These are phyloP conservation scores for Tridacna gigas DNA, from an alignment of 2,888 invertebrate genomes.

Conservation along the genomic window DNA sequence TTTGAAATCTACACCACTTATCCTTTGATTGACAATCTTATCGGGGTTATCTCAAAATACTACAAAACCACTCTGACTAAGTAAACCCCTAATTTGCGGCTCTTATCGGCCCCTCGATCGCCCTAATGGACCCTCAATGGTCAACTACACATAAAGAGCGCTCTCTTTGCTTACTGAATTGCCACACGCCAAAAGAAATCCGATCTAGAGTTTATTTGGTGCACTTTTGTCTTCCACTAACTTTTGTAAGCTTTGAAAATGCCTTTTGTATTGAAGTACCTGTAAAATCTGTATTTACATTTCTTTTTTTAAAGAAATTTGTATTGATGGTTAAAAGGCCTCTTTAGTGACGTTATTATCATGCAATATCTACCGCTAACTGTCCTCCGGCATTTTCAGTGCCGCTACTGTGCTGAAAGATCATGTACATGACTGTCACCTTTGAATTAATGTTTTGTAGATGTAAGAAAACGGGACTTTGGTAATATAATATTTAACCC, in stretches of 20 bases:
- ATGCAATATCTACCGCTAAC: too few relatives aligned
- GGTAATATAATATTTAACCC: too few relatives aligned
- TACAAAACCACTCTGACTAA: constrained; percentile 39
- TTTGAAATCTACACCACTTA: constrained; percentile 45
- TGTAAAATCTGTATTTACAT: too few relatives aligned
- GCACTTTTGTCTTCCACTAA: background rate
- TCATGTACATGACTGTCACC: too few relatives aligned
- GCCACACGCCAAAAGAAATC: constrained; percentile 60
- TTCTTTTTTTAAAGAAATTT: too few relatives aligned
- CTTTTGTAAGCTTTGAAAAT: too few relatives aligned
- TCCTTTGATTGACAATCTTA: constrained; percentile 43
- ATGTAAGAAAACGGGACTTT: too few relatives aligned
- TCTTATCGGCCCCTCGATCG: constrained; percentile 41
- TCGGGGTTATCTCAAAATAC: constrained; percentile 45
- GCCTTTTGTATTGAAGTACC: too few relatives aligned
- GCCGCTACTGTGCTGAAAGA: too few relatives aligned
- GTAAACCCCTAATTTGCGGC: constrained; percentile 44
- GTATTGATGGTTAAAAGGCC: too few relatives aligned
- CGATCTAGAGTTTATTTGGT: constrained; percentile 38
- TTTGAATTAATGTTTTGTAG: background rate
- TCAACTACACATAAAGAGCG: constrained; percentile 38
- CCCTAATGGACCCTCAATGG: constrained; percentile 46
- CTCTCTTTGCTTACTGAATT: constrained; percentile 27
- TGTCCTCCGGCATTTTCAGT: too few relatives aligned
- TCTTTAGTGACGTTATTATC: too few relatives aligned